Percentiles rank a stretch among this genome's conserved stretches.
Evolutionary conservation across 2,888 invertebrate genomes (phyloP).

Genomic region (Chrysolina oricalcia): DNA sequence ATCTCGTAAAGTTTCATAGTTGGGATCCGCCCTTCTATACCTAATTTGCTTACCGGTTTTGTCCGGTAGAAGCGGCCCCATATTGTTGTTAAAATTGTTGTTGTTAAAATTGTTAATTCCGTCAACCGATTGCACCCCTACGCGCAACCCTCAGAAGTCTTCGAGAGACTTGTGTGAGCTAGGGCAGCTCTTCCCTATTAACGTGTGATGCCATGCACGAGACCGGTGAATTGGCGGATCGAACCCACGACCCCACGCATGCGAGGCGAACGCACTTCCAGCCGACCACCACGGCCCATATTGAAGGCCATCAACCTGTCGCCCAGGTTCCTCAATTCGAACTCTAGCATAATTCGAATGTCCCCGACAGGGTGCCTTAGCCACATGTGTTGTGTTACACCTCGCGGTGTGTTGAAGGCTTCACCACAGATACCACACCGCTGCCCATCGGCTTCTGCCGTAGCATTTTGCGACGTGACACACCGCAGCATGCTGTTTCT

Average conservation of each 20-base stretch:
- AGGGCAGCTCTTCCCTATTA: no score
- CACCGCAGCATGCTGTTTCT: background rate
- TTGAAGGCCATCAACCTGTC: background rate
- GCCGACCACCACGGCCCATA: no score
- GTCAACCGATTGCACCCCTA: no score
- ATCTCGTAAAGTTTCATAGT: background rate
- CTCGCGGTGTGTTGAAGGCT: background rate
- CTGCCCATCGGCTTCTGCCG: background rate
- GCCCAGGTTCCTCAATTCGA: constrained; percentile 6
- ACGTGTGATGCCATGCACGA: no score
- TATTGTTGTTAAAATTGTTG: no score
- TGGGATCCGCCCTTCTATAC: background rate
- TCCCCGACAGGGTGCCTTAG: constrained; percentile 19
- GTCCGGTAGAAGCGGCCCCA: background rate
- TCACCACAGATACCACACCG: background rate
- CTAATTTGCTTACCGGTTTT: background rate
- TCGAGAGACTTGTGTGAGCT: no score
- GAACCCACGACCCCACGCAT: no score
- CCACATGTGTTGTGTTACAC: constrained; percentile 2
- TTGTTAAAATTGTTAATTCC: no score
- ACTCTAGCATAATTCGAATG: constrained; percentile 14
- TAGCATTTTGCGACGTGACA: constrained; percentile 8
- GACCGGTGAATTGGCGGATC: no score
- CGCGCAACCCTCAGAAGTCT: no score
- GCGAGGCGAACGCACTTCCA: no score